Conservation (phyloP, 2,888 invertebrate genomes). For the Apamea anceps region DNA sequence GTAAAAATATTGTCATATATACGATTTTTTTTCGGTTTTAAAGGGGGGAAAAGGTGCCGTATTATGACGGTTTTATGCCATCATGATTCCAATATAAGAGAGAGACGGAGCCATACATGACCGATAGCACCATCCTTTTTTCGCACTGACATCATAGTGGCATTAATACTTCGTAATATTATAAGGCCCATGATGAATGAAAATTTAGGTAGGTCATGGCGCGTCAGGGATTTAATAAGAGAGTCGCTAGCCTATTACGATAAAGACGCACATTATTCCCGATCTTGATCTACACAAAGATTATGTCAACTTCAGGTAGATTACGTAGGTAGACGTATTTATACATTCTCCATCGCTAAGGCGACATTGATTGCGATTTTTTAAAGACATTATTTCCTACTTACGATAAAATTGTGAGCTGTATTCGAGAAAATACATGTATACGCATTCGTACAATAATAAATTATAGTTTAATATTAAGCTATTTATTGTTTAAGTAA, state of each 20-base stretch:
- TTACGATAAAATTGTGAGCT: constrained; percentile 80
- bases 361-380: constrained; percentile 29
- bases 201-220: constrained; percentile 16
- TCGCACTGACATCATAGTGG: not conserved
- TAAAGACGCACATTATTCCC: not conserved
- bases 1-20: constrained; percentile 8
- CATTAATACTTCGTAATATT: not conserved
- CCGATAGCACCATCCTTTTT: not conserved
- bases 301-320: constrained; percentile 3
- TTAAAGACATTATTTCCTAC: constrained; percentile 55
- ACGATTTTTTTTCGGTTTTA: not conserved
- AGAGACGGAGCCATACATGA: not conserved
- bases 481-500: constrained; percentile 86
- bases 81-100: not conserved
- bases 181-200: not conserved
- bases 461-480: constrained; percentile 83
- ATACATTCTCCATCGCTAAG: constrained; percentile 16
- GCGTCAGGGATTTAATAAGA: constrained; percentile 36
- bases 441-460: constrained; percentile 90
- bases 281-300: constrained; percentile 15
- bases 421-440: constrained; percentile 87
- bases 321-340: constrained; percentile 6
- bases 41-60: not conserved
- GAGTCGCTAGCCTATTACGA: not conserved
- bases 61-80: not conserved